Evolutionary conservation across 2,113 vertebrate species (phyloP).

Genomic region (Pelodiscus sinensis): DNA sequence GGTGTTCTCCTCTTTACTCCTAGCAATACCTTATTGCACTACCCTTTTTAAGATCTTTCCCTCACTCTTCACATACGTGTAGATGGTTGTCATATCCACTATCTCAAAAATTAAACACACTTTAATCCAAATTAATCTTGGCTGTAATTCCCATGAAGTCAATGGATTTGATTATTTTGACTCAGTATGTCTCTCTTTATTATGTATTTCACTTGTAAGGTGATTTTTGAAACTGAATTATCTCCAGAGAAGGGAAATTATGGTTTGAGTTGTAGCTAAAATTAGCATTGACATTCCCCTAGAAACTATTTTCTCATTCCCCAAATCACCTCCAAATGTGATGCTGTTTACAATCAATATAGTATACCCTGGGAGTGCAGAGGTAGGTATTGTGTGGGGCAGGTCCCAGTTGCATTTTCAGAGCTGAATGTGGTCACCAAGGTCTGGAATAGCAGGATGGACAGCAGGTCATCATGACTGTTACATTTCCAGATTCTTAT

Average conservation of each 20-base stretch:
- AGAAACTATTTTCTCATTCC: neutral
- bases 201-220: neutral
- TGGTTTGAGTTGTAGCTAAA: neutral
- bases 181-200: neutral
- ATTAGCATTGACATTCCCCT: neutral
- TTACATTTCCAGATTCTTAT: neutral
- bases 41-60: neutral
- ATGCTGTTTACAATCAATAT: neutral
- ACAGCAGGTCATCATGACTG: neutral
- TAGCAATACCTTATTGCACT: neutral
- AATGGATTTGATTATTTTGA: neutral
- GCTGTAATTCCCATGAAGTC: neutral
- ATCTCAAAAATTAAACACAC: neutral
- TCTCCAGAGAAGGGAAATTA: neutral
- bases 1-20: neutral
- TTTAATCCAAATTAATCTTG: neutral
- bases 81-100: neutral
- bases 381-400: neutral
- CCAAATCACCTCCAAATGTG: neutral
- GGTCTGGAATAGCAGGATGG: rapidly evolving
- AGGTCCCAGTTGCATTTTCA: rapidly evolving
- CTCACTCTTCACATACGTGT: neutral
- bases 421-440: neutral
- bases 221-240: neutral
- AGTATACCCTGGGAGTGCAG: neutral